Evolutionary conservation across 2,888 invertebrate species (phyloP).

Genomic region (Lobophora halterata): DNA sequence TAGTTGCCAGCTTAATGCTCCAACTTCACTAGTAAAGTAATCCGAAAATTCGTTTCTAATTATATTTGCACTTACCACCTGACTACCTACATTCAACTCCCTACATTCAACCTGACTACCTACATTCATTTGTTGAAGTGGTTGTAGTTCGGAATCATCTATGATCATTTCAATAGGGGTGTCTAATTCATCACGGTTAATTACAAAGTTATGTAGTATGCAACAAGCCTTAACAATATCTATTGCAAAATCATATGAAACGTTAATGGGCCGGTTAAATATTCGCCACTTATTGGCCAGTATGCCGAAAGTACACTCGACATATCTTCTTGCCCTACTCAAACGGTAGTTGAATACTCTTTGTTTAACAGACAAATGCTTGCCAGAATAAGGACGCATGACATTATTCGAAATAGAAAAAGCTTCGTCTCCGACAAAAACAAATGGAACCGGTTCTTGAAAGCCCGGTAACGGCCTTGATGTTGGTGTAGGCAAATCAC

Average conservation of each 20-base stretch:
- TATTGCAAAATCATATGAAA: slow-evolving; percentile 17
- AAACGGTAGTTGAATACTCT: slow-evolving; percentile 2
- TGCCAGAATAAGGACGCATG: slow-evolving; percentile 19
- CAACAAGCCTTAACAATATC: slow-evolving; percentile 16
- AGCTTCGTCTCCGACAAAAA: slow-evolving; percentile 25
- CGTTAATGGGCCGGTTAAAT: slow-evolving; percentile 15
- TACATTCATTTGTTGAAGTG: slow-evolving; percentile 26
- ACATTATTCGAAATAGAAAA: slow-evolving; percentile 19
- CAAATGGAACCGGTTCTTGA: slow-evolving; percentile 19
- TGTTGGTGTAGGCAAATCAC: slow-evolving; percentile 21
- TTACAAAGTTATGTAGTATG: slow-evolving; percentile 25
- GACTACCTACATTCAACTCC: slow-evolving; percentile 28
- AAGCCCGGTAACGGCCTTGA: slow-evolving; percentile 13
- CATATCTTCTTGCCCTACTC: slow-evolving; percentile 19
- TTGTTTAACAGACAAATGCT: slow-evolving; percentile 18
- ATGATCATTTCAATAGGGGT: slow-evolving; percentile 29
- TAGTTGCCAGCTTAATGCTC: slow-evolving; percentile 32
- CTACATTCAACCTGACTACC: slow-evolving; percentile 27
- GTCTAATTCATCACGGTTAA: slow-evolving; percentile 29
- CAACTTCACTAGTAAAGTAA: slow-evolving; percentile 32
- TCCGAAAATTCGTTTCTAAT: slow-evolving; percentile 32
- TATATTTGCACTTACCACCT: slow-evolving; percentile 30
- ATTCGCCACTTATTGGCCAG: slow-evolving; percentile 26
- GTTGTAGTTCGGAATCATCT: slow-evolving; percentile 31
- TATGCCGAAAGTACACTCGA: slow-evolving; percentile 23